These are phyloP conservation scores for Ochropleura leucogaster DNA, from an alignment of 2,888 invertebrate species.

Conservation along the genomic window DNA sequence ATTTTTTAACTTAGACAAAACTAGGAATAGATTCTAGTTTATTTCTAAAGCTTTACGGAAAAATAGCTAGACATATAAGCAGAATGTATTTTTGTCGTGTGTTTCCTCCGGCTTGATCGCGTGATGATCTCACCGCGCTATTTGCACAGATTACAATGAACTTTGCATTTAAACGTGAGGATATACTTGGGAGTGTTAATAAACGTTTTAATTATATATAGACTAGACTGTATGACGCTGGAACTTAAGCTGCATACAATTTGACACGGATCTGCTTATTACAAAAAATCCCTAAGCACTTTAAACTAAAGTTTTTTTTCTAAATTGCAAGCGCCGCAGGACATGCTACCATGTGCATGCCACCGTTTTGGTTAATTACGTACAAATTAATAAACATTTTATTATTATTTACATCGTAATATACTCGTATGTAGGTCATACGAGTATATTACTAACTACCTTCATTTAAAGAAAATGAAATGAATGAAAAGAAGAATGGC, in stretches of 20 bases:
- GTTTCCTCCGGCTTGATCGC: slow-evolving; percentile 31
- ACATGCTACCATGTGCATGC: too few relatives aligned
- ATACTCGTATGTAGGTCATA: too few relatives aligned
- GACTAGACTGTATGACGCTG: slow-evolving; percentile 32
- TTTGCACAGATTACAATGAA: slow-evolving; percentile 66
- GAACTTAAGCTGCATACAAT: neutral
- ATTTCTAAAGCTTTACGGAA: slow-evolving; percentile 8
- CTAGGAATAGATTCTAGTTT: neutral
- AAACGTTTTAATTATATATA: slow-evolving; percentile 13
- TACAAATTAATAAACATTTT: neutral
- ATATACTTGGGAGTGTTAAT: slow-evolving; percentile 14
- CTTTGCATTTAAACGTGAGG: slow-evolving; percentile 49
- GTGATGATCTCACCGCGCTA: slow-evolving; percentile 64
- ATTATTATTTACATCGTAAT: neutral
- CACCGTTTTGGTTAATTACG: neutral
- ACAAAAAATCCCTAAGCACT: too few relatives aligned
- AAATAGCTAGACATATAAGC: slow-evolving; percentile 33
- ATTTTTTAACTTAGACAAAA: neutral
- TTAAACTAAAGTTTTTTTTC: neutral
- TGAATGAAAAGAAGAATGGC: too few relatives aligned
- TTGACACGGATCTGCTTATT: too few relatives aligned
- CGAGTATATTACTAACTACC: neutral
- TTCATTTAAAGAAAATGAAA: neutral
- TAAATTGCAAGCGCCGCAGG: neutral
- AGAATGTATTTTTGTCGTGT: slow-evolving; percentile 35